A percentile compares a stretch with the other conserved stretches of the same genome.
Evolutionary conservation across 2,888 invertebrate species (phyloP).

Genomic region (Anthoptus insignis): DNA sequence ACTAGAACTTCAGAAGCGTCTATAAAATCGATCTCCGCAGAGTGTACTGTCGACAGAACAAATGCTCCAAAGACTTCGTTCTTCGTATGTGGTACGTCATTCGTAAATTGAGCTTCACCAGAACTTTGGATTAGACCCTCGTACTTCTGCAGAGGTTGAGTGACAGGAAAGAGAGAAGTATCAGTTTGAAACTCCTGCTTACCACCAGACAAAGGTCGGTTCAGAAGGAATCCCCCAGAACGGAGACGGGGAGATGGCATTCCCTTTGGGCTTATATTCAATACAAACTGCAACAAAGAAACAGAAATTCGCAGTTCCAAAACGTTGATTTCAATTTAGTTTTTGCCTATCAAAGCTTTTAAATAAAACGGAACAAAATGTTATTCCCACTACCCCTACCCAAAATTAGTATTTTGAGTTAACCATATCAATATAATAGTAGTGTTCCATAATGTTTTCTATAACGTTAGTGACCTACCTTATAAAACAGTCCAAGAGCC

Average conservation of each 20-base stretch:
- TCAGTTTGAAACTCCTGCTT: constrained; percentile 88
- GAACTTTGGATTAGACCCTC: constrained; percentile 87
- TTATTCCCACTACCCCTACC: too few relatives aligned
- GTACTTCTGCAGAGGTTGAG: constrained; percentile 89
- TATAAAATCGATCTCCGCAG: constrained; percentile 86
- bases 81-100: constrained; percentile 86
- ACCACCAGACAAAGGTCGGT: constrained; percentile 88
- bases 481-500: constrained; percentile 92
- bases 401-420: too few relatives aligned
- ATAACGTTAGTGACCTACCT: constrained; percentile 85
- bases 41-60: constrained; percentile 86
- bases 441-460: too few relatives aligned
- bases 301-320: too few relatives aligned
- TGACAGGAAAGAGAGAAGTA: constrained; percentile 88
- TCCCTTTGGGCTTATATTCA: constrained; percentile 81
- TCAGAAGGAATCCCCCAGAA: constrained; percentile 83
- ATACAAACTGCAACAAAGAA: constrained; percentile 77
- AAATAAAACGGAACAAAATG: too few relatives aligned
- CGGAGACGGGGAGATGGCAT: constrained; percentile 66
- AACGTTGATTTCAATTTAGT: too few relatives aligned
- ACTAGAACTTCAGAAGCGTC: constrained; percentile 88
- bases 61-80: constrained; percentile 91
- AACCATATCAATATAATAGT: too few relatives aligned
- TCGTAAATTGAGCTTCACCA: constrained; percentile 90
- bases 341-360: too few relatives aligned